Base-by-base conservation (phyloP, 2,797 vertebrate species). In the Morelia viridis region DNA sequence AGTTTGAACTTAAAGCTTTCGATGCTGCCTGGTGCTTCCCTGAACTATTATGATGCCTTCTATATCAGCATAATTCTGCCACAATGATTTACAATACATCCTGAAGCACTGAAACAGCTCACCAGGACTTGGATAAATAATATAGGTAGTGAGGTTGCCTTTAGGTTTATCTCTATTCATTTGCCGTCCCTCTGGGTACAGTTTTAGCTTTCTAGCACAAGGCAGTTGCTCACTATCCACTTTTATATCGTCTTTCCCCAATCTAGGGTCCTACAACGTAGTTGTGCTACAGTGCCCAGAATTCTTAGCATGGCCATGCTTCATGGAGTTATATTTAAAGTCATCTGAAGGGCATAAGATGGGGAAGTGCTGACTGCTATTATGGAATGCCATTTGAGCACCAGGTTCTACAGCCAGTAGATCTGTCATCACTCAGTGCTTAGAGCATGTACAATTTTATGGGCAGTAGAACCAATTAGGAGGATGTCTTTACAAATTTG, bases 381-480 rank as follows among this genome's bases (percentile, higher is more conserved):
- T 87, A 87, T 24, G 31, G 10, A 87, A 46, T 64, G 22, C 35
- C 60, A 65, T 53, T n/a, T 22, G 46, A 17, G 12, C 31, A 62
- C 8, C 13, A 90, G 60, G 24, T n/a, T 88, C 87, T 94, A 85
- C 2, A 93, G 90, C 85, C 76, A 86, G 46, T 62, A 91, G 93
- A 89, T 92, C 89, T 57, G 89, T 7, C 56, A 35, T 64, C 35
- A 68, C 91, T 89, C 90, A 92, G 24, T 61, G 88, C 93, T 94
- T 89, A 62, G 94, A 76, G n/a, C 92, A 90, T 61, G 58, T 91
- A 71, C 95, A 87, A 62, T 91, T 91, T 92, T 61, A 92, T 61
- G 92, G 91, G 2, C 80, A 90, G 94, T 93, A 95, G 93, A 95
- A 92, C 85, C 92, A 96, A 95, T 94, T 85, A 90, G 17, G 28